phyloP scores from a whole-genome alignment of 1,140 invertebrate genomes.

The Archegozetes longisetosus region DNA sequence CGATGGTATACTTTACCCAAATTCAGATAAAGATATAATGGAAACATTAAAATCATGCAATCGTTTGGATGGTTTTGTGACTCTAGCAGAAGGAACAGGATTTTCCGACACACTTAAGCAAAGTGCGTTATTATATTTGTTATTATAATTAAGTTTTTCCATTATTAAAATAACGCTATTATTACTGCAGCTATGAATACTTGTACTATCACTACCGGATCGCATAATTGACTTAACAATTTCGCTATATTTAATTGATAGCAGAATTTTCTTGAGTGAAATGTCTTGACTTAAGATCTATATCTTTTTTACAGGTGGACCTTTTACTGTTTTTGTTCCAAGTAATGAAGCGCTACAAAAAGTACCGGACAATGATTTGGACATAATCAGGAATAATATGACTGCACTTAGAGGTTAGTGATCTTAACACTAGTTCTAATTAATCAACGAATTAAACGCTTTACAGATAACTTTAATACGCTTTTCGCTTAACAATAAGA shows the following conservation, averaged over 20 bases:
- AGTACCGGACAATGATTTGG: slow-evolving; percentile 22
- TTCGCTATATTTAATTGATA: too few relatives aligned
- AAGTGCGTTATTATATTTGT: slow-evolving; percentile 12
- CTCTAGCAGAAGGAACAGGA: slow-evolving; percentile 22
- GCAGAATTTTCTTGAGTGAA: too few relatives aligned
- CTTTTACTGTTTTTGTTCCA: slow-evolving; percentile 24
- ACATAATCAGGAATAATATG: slow-evolving; percentile 22
- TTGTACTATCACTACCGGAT: neutral
- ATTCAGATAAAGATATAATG: slow-evolving; percentile 21
- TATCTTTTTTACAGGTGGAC: slow-evolving; percentile 19
- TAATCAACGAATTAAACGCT: too few relatives aligned
- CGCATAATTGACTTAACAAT: too few relatives aligned
- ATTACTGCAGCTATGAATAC: neutral
- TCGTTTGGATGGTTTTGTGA: slow-evolving; percentile 25
- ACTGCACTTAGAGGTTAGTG: slow-evolving; percentile 23
- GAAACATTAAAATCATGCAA: slow-evolving; percentile 21
- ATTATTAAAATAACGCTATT: neutral
- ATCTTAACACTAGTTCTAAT: too few relatives aligned
- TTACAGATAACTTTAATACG: too few relatives aligned
- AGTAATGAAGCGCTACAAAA: slow-evolving; percentile 25
- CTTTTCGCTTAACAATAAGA: too few relatives aligned
- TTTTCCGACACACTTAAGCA: slow-evolving; percentile 18
- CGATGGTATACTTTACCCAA: slow-evolving; percentile 23
- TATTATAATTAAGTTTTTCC: neutral
- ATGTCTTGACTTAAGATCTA: neutral